phyloP scores from a whole-genome alignment of 2,797 vertebrate genomes.

The Brotula barbata region DNA sequence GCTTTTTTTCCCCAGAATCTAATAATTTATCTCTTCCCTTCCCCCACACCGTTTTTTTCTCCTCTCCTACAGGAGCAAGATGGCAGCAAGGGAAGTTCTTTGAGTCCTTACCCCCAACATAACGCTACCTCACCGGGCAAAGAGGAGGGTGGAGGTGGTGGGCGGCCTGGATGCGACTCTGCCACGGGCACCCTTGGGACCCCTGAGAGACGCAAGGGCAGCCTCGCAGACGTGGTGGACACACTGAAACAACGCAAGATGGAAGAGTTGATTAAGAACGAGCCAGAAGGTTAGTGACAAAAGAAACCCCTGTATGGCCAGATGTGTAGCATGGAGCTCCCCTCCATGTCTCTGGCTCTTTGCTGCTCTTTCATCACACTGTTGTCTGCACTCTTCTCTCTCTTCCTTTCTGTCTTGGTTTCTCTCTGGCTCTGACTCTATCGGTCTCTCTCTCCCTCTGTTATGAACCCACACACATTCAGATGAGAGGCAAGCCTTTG shows the following conservation, averaged over 20 bases:
- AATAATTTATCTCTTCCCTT: slow-evolving; percentile 1
- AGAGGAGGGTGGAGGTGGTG: slow-evolving; percentile 86
- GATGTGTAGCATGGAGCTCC: slow-evolving; percentile 50
- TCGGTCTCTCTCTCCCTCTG: slow-evolving; percentile 36
- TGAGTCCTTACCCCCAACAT: slow-evolving; percentile 91
- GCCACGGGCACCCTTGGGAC: slow-evolving; percentile 86
- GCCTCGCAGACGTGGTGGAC: slow-evolving; percentile 97
- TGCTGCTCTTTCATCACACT: slow-evolving; percentile 34
- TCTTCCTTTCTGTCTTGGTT: slow-evolving; percentile 23
- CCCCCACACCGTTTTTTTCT: not conserved
- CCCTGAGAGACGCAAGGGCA: slow-evolving; percentile 96
- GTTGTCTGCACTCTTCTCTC: slow-evolving; percentile 22
- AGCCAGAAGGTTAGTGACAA: slow-evolving; percentile 93
- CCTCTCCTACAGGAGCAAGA: slow-evolving; percentile 85
- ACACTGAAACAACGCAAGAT: slow-evolving; percentile 98
- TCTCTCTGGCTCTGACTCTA: slow-evolving; percentile 16
- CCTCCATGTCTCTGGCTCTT: slow-evolving; percentile 23
- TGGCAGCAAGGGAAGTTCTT: slow-evolving; percentile 90
- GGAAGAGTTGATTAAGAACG: slow-evolving; percentile 99
- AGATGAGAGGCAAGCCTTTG: slow-evolving; percentile 63
- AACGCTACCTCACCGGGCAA: slow-evolving; percentile 99
- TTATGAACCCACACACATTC: slow-evolving; percentile 55
- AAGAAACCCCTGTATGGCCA: slow-evolving; percentile 34
- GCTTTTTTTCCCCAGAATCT: slow-evolving; percentile 7
- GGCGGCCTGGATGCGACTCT: slow-evolving; percentile 86